Conservation (phyloP, 2,888 invertebrate species). For the Tridacna crocea region DNA sequence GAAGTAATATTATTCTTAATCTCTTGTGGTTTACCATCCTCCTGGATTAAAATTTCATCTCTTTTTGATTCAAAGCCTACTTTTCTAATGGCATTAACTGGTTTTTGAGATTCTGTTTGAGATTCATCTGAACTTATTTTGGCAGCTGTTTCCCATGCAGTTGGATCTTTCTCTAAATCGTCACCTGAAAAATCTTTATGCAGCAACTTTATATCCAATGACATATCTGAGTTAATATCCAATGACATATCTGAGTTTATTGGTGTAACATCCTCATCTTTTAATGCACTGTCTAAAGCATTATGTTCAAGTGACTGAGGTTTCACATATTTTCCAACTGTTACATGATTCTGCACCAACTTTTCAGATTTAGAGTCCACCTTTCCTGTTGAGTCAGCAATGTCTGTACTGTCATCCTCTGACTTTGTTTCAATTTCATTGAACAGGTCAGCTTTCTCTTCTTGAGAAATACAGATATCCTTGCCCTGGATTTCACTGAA, state of each 20-base stretch:
- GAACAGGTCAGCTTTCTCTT: not conserved
- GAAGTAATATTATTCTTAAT: not conserved
- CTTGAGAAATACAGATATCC: not conserved
- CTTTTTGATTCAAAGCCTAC: not conserved
- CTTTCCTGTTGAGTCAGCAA: not conserved
- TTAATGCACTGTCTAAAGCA: not conserved
- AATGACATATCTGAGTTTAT: not conserved
- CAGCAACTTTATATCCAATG: not conserved
- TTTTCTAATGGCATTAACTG: not conserved
- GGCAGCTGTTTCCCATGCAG: conserved; percentile 19
- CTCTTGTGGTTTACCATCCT: not conserved
- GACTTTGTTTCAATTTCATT: not conserved
- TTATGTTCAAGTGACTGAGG: not conserved
- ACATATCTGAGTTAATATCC: not conserved
- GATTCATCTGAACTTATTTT: not conserved
- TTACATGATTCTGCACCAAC: conserved; percentile 40
- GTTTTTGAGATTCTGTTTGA: not conserved
- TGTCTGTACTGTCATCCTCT: not conserved
- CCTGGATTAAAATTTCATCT: not conserved
- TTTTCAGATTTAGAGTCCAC: conserved; percentile 15
- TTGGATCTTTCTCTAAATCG: not conserved
- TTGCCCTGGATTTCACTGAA: not conserved
- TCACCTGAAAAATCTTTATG: no score
- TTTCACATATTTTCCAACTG: conserved; percentile 27
- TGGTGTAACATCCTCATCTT: not conserved